Conservation (phyloP, 2,113 vertebrate genomes). For the Sclerurus mexicanus region DNA sequence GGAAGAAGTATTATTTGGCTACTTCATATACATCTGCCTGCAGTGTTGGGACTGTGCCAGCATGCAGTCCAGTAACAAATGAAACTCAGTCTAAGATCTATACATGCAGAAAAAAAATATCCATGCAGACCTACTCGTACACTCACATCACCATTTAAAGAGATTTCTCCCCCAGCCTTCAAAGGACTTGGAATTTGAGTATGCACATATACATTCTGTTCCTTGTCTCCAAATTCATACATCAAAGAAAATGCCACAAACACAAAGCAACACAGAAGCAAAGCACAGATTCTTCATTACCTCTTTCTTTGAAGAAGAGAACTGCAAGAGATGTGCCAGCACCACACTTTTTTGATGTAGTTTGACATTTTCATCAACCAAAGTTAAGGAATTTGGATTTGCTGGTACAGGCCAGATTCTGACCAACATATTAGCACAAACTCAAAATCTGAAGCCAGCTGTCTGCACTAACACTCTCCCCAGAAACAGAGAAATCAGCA, state of each 20-base stretch:
- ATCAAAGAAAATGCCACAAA: not conserved
- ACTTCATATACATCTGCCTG: conserved; percentile 25
- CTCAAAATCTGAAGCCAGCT: not conserved
- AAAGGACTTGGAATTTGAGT: not conserved
- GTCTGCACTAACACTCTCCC: not conserved
- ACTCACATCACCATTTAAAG: conserved; percentile 33
- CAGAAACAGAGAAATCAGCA: not conserved
- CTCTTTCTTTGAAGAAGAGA: not conserved
- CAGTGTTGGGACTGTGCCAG: conserved; percentile 42
- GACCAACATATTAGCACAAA: not conserved
- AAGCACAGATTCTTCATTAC: not conserved
- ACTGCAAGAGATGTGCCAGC: not conserved
- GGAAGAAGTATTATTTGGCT: not conserved
- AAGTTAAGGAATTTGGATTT: not conserved
- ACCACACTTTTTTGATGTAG: not conserved
- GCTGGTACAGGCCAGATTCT: not conserved
- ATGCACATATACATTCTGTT: not conserved
- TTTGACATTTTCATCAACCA: not conserved
- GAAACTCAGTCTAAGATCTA: not conserved
- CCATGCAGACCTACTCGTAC: not conserved
- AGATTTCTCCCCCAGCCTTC: not conserved
- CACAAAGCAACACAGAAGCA: not conserved
- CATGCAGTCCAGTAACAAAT: conserved; percentile 2
- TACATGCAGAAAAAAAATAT: not conserved
- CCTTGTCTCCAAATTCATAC: not conserved